Conservation (phyloP, 2,888 invertebrate species). For the Cheilosia vulpina region DNA sequence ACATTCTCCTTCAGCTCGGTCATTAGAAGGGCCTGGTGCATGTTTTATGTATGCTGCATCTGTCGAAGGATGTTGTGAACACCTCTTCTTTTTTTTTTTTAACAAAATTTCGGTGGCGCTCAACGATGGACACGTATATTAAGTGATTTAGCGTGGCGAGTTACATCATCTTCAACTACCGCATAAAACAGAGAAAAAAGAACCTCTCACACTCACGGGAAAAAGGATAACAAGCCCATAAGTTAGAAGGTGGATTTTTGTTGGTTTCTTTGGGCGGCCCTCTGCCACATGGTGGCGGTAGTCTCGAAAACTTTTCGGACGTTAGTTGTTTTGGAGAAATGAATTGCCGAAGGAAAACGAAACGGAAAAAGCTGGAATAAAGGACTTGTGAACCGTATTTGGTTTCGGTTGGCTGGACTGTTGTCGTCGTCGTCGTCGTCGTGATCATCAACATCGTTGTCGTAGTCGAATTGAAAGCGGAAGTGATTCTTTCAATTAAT, state of each 20-base stretch:
- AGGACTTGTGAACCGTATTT: conserved; percentile 63
- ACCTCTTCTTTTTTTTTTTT: conserved; percentile 1
- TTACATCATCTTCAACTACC: conserved; percentile 72
- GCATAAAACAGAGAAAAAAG: background rate
- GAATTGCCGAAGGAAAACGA: conserved; percentile 58
- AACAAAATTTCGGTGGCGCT: conserved; percentile 63
- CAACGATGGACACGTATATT: conserved; percentile 67
- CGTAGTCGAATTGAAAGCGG: conserved; percentile 68
- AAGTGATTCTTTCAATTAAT: conserved; percentile 74
- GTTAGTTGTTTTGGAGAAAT: conserved; percentile 37
- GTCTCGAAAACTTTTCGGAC: conserved; percentile 49
- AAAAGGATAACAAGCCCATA: conserved; percentile 69
- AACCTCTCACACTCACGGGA: conserved; percentile 66
- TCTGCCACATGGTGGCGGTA: conserved; percentile 26
- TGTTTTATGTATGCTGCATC: conserved; percentile 62
- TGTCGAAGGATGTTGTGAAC: conserved; percentile 54
- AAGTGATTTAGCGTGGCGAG: conserved; percentile 66
- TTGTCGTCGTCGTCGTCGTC: conserved; percentile 27
- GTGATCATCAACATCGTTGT: conserved; percentile 42
- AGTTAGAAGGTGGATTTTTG: conserved; percentile 57
- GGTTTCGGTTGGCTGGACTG: conserved; percentile 48
- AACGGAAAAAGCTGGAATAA: conserved; percentile 53
- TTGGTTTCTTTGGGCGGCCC: conserved; percentile 21
- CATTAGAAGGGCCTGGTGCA: conserved; percentile 47
- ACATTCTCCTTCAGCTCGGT: conserved; percentile 7